Evolutionary conservation across 2,797 vertebrate species (phyloP).

Genomic region (Scarus forsteni): DNA sequence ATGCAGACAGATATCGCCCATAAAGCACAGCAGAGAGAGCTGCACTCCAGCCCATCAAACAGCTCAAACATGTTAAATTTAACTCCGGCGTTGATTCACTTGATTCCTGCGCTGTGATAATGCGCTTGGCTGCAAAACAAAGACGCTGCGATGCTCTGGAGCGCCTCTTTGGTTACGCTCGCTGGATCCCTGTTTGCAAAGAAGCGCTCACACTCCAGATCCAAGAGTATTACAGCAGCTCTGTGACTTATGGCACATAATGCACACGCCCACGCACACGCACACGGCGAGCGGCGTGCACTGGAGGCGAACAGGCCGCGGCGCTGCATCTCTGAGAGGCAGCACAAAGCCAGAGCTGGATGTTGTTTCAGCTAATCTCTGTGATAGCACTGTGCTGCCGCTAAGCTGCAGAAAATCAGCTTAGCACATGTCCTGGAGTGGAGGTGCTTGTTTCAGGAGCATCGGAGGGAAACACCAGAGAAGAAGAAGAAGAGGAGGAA

Average conservation of each 20-base stretch:
- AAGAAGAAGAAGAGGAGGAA: conserved; percentile 43
- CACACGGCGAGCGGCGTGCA: conserved; percentile 17
- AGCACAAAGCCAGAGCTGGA: conserved; percentile 82
- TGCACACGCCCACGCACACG: conserved; percentile 56
- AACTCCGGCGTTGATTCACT: conserved; percentile 62
- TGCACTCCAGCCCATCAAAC: neutral
- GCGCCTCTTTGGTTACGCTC: conserved; percentile 62
- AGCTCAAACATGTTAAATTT: conserved; percentile 35
- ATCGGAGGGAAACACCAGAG: conserved; percentile 68
- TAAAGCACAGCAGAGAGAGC: conserved; percentile 43
- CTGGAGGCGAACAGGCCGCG: conserved; percentile 51
- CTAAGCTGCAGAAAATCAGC: conserved; percentile 86
- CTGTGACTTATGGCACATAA: conserved; percentile 76
- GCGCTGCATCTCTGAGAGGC: conserved; percentile 73
- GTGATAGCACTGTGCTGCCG: conserved; percentile 82
- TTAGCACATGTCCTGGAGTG: conserved; percentile 86
- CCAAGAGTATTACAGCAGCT: conserved; percentile 73
- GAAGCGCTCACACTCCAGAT: conserved; percentile 69
- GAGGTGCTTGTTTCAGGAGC: conserved; percentile 84
- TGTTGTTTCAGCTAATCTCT: conserved; percentile 86
- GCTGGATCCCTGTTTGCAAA: conserved; percentile 61
- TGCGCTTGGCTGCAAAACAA: conserved; percentile 71
- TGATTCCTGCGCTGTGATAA: conserved; percentile 70
- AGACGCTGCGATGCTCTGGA: conserved; percentile 61
- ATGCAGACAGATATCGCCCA: conserved; percentile 66